Evolutionary conservation across 2,113 vertebrate genomes (phyloP), one percentile per base, ranked within the genome.

Genomic region (Arenaria interpres): DNA sequence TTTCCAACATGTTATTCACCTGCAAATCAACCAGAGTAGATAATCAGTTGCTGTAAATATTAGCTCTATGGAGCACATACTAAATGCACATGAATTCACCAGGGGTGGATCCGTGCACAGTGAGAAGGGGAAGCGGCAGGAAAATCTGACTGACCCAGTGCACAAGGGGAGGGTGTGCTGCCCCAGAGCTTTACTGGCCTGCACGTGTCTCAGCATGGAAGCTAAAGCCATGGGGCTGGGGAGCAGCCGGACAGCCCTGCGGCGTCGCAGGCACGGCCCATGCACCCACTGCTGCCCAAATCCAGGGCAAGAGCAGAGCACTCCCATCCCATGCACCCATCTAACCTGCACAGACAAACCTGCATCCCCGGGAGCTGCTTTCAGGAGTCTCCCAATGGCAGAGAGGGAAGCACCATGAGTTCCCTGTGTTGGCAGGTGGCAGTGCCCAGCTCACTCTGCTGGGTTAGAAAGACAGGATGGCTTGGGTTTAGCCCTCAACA

Each of bases 61-160:
- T 54, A 60, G 35, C 57, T 50, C 18, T 13, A 22, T 0, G 2
- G 10, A 78, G 45, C 45, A 64, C n/a, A 5, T 17, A 1, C 1
- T 12, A 50, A 80, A 77, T 6, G 51, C 35, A 20, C 50, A 18
- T 3, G 2, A 45, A 27, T 41, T 37, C 64, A 24, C 28, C 18
- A 37, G 57, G 51, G 27, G 7, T 63, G 43, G 56, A n/a, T 28
- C 60, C 32, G 50, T 9, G 16, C 3, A 6, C 72, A 27, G 68
- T 2, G n/a, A 54, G 54, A 54, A 56, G 82, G 10, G 7, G 14
- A 85, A 89, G 27, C 45, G 60, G 35, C 51, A 75, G 88, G 68
- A 80, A 53, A 84, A 94, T 12, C 63, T 73, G 35, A 24, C 48
- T 18, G 2, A 39, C 39, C 17, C 0, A 0, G 10, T 16, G 45